These are phyloP conservation scores for Corynorhinus townsendii DNA, from an alignment of 2,113 vertebrate genomes.

Conservation along the genomic window DNA sequence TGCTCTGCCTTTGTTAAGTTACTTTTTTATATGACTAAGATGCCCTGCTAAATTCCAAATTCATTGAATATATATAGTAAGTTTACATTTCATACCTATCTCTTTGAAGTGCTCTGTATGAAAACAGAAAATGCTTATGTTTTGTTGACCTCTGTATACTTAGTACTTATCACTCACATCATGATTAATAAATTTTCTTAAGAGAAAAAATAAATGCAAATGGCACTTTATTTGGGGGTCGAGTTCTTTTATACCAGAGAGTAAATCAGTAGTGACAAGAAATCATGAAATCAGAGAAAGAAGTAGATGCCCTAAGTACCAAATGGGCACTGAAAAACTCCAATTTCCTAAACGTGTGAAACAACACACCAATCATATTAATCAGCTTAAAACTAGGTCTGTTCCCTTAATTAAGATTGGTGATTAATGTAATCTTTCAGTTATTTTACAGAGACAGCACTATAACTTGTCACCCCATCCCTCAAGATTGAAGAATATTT, in stretches of 20 bases:
- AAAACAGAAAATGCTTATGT: not conserved
- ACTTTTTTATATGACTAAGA: not conserved
- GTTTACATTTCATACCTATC: not conserved
- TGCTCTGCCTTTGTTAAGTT: not conserved
- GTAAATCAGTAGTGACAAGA: not conserved
- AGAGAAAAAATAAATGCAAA: slow-evolving; percentile 43
- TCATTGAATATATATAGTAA: not conserved
- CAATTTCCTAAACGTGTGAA: not conserved
- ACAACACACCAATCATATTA: not conserved
- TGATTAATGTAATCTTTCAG: not conserved
- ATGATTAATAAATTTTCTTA: not conserved
- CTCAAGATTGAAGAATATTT: not conserved
- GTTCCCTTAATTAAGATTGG: not conserved
- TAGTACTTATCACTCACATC: not conserved
- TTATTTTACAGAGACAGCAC: not conserved
- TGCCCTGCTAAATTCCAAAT: not conserved
- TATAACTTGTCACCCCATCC: not conserved
- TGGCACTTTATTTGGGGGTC: not conserved
- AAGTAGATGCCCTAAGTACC: not conserved
- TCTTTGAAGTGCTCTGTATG: not conserved
- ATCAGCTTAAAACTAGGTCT: not conserved
- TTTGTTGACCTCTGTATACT: not conserved
- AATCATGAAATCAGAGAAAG: not conserved
- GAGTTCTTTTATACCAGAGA: not conserved
- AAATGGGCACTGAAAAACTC: not conserved